Percentiles rank a stretch among this genome's conserved stretches.
Conservation (phyloP, 1,140 invertebrate genomes). For the Hylaeus volcanicus region DNA sequence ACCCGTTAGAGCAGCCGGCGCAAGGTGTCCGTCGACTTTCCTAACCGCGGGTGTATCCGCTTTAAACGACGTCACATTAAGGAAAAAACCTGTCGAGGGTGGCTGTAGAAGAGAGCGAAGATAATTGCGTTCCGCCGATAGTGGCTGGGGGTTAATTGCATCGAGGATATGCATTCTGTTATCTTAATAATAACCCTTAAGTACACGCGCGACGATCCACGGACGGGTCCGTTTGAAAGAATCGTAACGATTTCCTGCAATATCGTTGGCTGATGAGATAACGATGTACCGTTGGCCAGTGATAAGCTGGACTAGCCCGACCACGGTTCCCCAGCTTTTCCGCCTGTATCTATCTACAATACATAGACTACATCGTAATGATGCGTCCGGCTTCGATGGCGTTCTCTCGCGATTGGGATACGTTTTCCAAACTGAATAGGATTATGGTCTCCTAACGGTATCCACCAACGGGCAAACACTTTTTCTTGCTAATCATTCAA, state of each 20-base stretch:
- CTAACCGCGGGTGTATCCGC: background rate
- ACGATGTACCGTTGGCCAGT: constrained; percentile 34
- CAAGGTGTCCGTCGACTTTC: too few species aligned
- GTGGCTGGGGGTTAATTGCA: constrained; percentile 28
- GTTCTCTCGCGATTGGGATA: background rate
- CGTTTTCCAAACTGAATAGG: constrained; percentile 5
- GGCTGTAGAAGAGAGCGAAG: background rate
- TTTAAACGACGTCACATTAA: background rate
- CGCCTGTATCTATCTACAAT: background rate
- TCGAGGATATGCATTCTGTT: constrained; percentile 25
- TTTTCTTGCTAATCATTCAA: background rate
- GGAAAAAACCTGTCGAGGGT: background rate
- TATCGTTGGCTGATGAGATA: constrained; percentile 24
- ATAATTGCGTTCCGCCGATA: constrained; percentile 23
- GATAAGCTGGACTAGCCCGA: constrained; percentile 29
- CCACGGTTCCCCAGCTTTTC: constrained; percentile 14
- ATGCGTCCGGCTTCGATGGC: background rate
- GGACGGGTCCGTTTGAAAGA: background rate
- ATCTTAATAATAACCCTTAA: constrained; percentile 42
- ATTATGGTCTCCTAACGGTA: constrained; percentile 27
- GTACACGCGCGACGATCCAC: background rate
- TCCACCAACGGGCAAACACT: background rate
- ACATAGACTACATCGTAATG: background rate
- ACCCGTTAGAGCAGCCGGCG: too few species aligned
- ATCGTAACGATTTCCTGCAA: constrained; percentile 48